Percentiles rank a stretch among this genome's conserved stretches.
phyloP scores from a whole-genome alignment of 2,888 invertebrate species.

The Cotesia congregata region DNA sequence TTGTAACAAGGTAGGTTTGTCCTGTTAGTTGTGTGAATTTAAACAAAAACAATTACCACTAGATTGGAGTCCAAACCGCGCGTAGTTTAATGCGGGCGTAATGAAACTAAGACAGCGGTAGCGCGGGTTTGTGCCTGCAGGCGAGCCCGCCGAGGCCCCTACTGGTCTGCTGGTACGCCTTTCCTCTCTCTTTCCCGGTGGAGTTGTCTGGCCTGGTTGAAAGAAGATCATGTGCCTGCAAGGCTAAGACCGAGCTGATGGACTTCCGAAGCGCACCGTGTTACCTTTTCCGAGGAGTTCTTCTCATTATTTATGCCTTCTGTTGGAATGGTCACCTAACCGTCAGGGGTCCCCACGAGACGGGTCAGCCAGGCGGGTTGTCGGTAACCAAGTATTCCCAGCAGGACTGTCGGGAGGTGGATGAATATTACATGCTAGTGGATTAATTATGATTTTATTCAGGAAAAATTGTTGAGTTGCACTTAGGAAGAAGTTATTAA shows the following conservation, averaged over 20 bases:
- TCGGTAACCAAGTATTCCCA: constrained; percentile 29
- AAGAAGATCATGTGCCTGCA: not conserved
- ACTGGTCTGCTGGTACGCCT: constrained; percentile 9
- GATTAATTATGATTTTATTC: too few species aligned
- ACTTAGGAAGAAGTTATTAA: too few species aligned
- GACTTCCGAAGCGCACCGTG: not conserved
- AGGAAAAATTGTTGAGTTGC: too few species aligned
- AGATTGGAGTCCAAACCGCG: constrained; percentile 49
- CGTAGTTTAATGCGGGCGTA: constrained; percentile 64
- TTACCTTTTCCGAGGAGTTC: constrained; percentile 9
- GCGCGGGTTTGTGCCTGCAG: constrained; percentile 46
- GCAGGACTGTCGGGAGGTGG: not conserved
- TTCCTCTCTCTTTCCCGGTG: constrained; percentile 14
- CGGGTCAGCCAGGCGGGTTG: not conserved
- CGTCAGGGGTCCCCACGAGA: constrained; percentile 32
- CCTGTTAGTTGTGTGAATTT: too few species aligned
- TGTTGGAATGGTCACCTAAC: constrained; percentile 10
- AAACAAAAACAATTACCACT: constrained; percentile 24
- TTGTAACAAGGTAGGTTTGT: too few species aligned
- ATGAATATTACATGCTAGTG: too few species aligned
- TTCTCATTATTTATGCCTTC: not conserved
- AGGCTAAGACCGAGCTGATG: constrained; percentile 1
- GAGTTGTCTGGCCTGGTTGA: not conserved
- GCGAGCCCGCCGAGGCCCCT: constrained; percentile 15
- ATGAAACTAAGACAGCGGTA: constrained; percentile 63